A percentile compares a stretch with the other conserved stretches of the same genome.
Evolutionary conservation across 1,140 invertebrate species (phyloP).

Genomic region (Sarcophaga bullata): DNA sequence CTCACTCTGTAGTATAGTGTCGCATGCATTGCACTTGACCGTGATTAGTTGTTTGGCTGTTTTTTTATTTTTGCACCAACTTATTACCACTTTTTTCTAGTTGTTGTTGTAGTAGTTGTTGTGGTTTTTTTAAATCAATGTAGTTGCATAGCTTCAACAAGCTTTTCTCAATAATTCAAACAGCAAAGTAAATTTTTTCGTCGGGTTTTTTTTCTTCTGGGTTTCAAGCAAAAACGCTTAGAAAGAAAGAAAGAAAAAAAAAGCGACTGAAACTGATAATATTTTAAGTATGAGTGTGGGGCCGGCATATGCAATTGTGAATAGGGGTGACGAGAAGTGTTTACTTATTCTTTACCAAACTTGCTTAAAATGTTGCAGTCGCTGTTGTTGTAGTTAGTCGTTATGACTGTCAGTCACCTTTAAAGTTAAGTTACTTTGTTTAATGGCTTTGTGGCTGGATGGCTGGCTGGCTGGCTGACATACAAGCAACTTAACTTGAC

Average conservation of each 20-base stretch:
- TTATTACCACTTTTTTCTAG: neutral
- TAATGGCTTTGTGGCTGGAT: too few species aligned
- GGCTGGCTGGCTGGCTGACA: neutral
- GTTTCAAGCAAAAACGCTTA: too few species aligned
- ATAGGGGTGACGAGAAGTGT: too few species aligned
- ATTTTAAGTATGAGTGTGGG: too few species aligned
- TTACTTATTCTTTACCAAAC: too few species aligned
- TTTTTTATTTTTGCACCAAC: neutral
- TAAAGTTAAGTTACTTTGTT: too few species aligned
- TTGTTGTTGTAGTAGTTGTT: neutral
- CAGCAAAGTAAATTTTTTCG: neutral
- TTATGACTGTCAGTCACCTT: too few species aligned
- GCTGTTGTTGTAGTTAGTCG: too few species aligned
- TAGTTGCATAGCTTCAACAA: slow-evolving; percentile 30
- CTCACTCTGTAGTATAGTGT: neutral
- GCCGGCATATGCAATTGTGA: too few species aligned
- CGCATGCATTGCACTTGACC: slow-evolving; percentile 37
- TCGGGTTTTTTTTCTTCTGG: neutral
- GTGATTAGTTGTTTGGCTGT: slow-evolving; percentile 20
- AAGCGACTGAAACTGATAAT: too few species aligned
- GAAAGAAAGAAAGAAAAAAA: too few species aligned
- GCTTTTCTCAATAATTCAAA: neutral
- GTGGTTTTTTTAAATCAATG: neutral
- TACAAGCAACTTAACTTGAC: neutral
- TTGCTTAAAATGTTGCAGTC: too few species aligned